These are phyloP conservation scores for Silurus lanzhouensis DNA, from an alignment of 2,797 vertebrate species.

Conservation along the genomic window DNA sequence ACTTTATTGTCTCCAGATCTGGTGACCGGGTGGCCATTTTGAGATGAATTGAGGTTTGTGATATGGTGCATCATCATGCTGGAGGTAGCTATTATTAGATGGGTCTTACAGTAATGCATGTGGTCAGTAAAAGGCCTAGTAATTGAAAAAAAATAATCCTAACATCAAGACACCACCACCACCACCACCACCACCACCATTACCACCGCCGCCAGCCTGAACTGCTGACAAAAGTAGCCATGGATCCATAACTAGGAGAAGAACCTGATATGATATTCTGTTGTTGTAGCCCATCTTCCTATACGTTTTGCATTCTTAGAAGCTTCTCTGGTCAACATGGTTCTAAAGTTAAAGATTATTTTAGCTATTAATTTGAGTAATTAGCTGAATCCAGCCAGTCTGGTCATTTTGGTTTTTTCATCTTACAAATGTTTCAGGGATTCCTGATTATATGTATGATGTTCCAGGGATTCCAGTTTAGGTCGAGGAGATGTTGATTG, in stretches of 20 bases:
- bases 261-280: neutral
- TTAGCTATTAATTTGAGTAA: neutral
- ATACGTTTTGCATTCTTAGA: neutral
- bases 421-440: neutral
- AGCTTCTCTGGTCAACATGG: neutral
- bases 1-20: neutral
- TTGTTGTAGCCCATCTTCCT: neutral
- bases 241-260: neutral
- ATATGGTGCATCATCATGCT: neutral
- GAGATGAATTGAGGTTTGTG: neutral
- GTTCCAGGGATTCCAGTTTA: neutral
- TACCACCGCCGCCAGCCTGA: neutral
- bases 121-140: neutral
- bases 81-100: neutral
- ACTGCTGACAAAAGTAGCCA: neutral
- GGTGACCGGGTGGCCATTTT: neutral
- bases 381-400: neutral
- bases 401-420: neutral
- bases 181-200: too few relatives aligned
- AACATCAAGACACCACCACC: too few relatives aligned
- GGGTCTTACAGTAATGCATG: neutral
- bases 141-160: too few relatives aligned
- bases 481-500: too few relatives aligned
- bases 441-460: neutral
- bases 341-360: neutral